Base-by-base conservation (phyloP, 2,888 invertebrate genomes). In the Nysson spinosus region DNA sequence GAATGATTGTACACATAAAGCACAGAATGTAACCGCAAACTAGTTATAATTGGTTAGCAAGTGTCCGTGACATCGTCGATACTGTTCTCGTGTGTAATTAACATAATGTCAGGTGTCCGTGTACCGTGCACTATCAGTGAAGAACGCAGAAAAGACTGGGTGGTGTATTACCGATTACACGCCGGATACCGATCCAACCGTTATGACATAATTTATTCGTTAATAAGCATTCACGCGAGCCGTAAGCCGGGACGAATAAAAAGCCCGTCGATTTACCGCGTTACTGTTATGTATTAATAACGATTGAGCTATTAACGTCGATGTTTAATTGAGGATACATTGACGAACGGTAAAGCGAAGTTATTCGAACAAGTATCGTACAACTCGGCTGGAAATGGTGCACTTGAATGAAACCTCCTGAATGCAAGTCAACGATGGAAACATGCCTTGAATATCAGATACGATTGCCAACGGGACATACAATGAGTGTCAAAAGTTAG, bases 151-250 rank as follows among this genome's bases (percentile, higher is more conserved):
- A 54, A 37, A 32, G 11, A 26, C 5, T 17, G n/a, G n/a, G n/a
- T 7, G 9, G 32, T 39, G 40, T 26, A 40, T 51, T 26, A 35
- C 46, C 22, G 58, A 6, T 37, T 34, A 50, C 34, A 40, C 60
- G 47, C 44, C 47, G 57, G 52, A 35, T 39, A 50, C 54, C 32
- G 57, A 71, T 67, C 66, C 40, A 40, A 68, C 71, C 71, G 71
- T 72, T 72, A 72, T 72, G 70, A 70, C 71, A 70, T 58, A 66
- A 71, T 62, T 66, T 57, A 61, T 62, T 61, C 65, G 49, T 64
- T 56, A 65, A 70, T 54, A 56, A 60, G 49, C 40, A 17, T 6
- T 6, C 40, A 9, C 19, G 22, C 24, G 20, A 40, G 12, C 20
- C 20, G 30, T n/a, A 37, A 49, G 35, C 35, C 47, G n/a, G 12